Evolutionary conservation across 53 echinoderm and acorn worm species (phyloP), one percentile per base, ranked within the genome.

Genomic region (Temnopleurus reevesii): DNA sequence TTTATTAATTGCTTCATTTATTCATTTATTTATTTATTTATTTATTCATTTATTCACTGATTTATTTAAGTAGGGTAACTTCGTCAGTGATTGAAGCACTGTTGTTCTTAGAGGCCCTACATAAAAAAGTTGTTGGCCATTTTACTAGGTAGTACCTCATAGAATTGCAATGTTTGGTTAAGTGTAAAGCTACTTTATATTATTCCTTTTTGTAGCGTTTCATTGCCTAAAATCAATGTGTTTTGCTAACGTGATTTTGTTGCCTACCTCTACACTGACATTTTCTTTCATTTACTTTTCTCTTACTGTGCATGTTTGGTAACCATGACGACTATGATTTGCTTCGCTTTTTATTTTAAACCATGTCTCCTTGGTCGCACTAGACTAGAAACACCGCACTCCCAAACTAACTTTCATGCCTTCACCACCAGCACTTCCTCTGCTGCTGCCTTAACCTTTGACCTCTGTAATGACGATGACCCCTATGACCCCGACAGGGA

Each of bases 401-500:
- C 53, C 79, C 71, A 79, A 79, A 79, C 49, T 79, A 79, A 79
- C 83, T 83, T 9, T 83, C 83, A 83, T 83, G 53, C 47, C 55
- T 55, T 35, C 53, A 53, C 56, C 56, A 36, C 77, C 55, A 34
- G 55, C 18, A 18, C 63, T 36, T 25, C 34, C 77, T 33, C 59
- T 57, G 23, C 58, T 43, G 43, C 80, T 89, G 80, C 89, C 89
- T 58, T 90, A 81, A 81, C 59, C 63, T 81, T 81, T 85, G 85
- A 85, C 85, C 85, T 45, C 57, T 33, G 41, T 84, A 53, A 47
- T 54, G 76, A 84, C 36, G 76, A 91, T 76, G 77, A 81, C 77
- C 30, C 21, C 27, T 76, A 77, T 91, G 85, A 91, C 84, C 58
- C 59, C 89, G 88, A 36, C 90, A 98, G 99, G 64, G 99, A 98